A percentile compares a stretch with the other conserved stretches of the same genome.
Conservation (phyloP, 2,113 vertebrate species). For the Gambusia holbrooki region DNA sequence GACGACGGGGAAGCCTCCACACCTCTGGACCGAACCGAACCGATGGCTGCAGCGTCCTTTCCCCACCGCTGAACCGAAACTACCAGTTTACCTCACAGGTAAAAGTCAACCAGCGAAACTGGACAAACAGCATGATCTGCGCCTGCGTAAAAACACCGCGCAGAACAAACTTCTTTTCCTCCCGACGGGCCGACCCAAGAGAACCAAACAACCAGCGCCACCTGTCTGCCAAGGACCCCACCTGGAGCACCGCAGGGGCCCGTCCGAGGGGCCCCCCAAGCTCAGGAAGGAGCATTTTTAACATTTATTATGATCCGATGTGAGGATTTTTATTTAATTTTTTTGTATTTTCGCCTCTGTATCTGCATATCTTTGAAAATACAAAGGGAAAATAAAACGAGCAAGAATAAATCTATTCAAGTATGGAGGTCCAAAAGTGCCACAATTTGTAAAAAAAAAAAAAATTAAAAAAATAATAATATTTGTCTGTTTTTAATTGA, state of each 20-base stretch:
- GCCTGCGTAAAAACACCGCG: slow-evolving; percentile 78
- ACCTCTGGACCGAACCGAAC: slow-evolving; percentile 37
- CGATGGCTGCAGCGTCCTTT: background rate
- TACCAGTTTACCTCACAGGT: slow-evolving; percentile 79
- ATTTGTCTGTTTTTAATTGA: too few relatives aligned
- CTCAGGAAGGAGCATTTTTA: background rate
- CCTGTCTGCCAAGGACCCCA: slow-evolving; percentile 63
- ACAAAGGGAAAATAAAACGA: background rate
- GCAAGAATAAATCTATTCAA: background rate
- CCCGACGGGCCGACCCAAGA: slow-evolving; percentile 33
- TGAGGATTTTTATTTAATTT: too few relatives aligned
- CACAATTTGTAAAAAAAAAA: too few relatives aligned
- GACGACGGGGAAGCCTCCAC: background rate
- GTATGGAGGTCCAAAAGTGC: too few relatives aligned
- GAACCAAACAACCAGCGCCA: slow-evolving; percentile 68
- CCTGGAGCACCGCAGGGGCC: slow-evolving; percentile 1
- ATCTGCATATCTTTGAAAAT: background rate
- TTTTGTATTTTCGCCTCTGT: too few relatives aligned
- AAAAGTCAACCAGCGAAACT: slow-evolving; percentile 83
- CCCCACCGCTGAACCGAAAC: slow-evolving; percentile 70
- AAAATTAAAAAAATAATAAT: too few relatives aligned
- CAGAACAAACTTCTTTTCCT: slow-evolving; percentile 78
- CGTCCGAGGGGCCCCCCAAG: background rate
- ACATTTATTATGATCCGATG: background rate
- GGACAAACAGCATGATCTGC: slow-evolving; percentile 81